Base-by-base conservation (phyloP, 2,888 invertebrate genomes). In the Acrocera orbiculus region DNA sequence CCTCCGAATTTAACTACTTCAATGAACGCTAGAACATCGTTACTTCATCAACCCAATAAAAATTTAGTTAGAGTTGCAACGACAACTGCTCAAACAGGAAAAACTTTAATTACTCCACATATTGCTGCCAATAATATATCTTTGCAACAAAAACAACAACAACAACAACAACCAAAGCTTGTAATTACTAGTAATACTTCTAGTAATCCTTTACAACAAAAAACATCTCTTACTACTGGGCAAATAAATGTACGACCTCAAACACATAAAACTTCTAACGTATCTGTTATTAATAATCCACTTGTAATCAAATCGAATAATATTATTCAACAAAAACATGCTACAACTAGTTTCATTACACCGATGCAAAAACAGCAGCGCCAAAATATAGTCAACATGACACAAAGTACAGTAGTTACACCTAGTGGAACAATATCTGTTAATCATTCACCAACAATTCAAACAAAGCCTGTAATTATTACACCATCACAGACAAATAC, bases 281-380 rank as follows among this genome's bases (percentile, higher is more conserved):
- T 47, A 27, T 44, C 46, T 5, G 26, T 47, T 4, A 46, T 48
- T 24, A 44, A 42, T 16, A 46, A 39, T 30, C 37, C 42, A 13
- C 34, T 41, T 11, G 23, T 29, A 4, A 24, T 32, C 4, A 32
- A 29, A 54, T 49, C 55, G 0, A 49, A 55, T 3, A 55, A 55
- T 30, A 24, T 53, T 16, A 49, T 58, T 9, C 59, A 60, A 27
- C 57, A 58, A 30, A 58, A 58, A 34, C 58, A 58, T 26, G 32
- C 42, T 40, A 15, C 41, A 37, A 15, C 37, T n/a, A n/a, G n/a
- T n/a, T n/a, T n/a, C n/a, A n/a, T n/a, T n/a, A n/a, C n/a, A n/a
- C n/a, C n/a, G n/a, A n/a, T 35, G 17, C 37, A 41, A 17, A 42
- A 31, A 32, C 35, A 36, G 16, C 28, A 40, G 24, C 28, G 31